Evolutionary conservation across 2,888 invertebrate genomes (phyloP), one percentile per base, ranked within the genome.

Genomic region (Caenorhabditis auriculariae): DNA sequence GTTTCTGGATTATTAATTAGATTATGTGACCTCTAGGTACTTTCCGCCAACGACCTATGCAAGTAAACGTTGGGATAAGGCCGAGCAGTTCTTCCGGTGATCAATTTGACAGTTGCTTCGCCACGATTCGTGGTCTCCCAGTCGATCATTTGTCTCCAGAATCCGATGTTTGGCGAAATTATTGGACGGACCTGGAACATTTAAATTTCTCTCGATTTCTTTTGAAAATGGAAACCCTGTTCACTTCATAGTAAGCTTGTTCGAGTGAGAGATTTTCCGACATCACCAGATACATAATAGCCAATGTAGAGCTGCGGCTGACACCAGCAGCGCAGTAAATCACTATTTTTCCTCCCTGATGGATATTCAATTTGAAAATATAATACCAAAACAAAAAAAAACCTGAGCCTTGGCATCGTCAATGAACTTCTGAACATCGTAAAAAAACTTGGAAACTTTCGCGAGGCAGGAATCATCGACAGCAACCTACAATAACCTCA

Each of bases 51-150:
- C 32, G 56, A 28, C 57, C 66, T 63, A 43, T 68, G 45, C 44
- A 77, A 55, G 54, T 77, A 77, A 45, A 77, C 77, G 52, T 72
- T 71, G 1, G 77, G 77, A 17, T 76, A 65, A 4, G 76, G 75
- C 7, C 72, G 55, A 4, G 71, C 59, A 69, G 72, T 76, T 56
- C 73, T 44, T 19, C 78, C 77, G 17, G 68, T 71, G 32, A 79
- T 66, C 46, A 79, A 47, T 32, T 72, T 61, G 1, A 79, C 79
- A 15, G 69, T 73, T 0, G 76, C 45, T 37, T 65, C 65, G 23
- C 76, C 76, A 32, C 38, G 51, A 15, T 39, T 17, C 9, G 53
- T 15, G 37, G 57, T 56, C 39, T 71, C 71, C 23, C 39, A 58
- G 37, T 68, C 71, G 29, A 71, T 71, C 71, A 71, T 66, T 39